A percentile compares a stretch with the other conserved stretches of the same genome.
phyloP scores from a whole-genome alignment of 2,888 invertebrate species.

The Dastarcus helophoroides region DNA sequence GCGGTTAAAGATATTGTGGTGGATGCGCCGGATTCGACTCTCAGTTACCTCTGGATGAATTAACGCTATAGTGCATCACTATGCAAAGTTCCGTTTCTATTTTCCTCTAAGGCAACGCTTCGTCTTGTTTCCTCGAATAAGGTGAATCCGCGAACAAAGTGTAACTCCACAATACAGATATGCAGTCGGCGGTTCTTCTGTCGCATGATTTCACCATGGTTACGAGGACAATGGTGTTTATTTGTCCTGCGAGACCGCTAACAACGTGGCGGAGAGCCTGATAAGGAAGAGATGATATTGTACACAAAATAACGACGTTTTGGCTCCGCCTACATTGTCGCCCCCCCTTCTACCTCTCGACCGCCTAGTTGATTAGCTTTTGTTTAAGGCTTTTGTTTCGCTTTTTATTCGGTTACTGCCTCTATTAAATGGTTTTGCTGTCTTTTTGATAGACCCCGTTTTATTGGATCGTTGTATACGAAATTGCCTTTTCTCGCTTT shows the following conservation, averaged over 20 bases:
- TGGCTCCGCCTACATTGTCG: slow-evolving; percentile 10
- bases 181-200: too few relatives aligned
- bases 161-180: too few relatives aligned
- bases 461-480: slow-evolving; percentile 16
- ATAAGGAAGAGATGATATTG: slow-evolving; percentile 40
- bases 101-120: too few relatives aligned
- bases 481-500: slow-evolving; percentile 19
- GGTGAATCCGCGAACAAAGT: too few relatives aligned
- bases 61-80: too few relatives aligned
- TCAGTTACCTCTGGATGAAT: too few relatives aligned
- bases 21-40: too few relatives aligned
- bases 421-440: slow-evolving; percentile 21
- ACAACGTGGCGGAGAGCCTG: slow-evolving; percentile 38
- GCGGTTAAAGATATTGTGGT: too few relatives aligned
- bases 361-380: slow-evolving; percentile 23
- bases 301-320: slow-evolving; percentile 31
- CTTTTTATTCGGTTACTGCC: slow-evolving; percentile 8
- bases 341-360: slow-evolving; percentile 11
- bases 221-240: slow-evolving; percentile 41
- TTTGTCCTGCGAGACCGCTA: slow-evolving; percentile 41
- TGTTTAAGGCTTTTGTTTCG: slow-evolving; percentile 15
- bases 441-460: slow-evolving; percentile 19
- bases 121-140: too few relatives aligned
- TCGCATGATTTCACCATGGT: slow-evolving; percentile 40
- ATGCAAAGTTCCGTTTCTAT: too few relatives aligned